Evolutionary conservation across 2,113 vertebrate genomes (phyloP).

Genomic region (Acrocephalus arundinaceus): DNA sequence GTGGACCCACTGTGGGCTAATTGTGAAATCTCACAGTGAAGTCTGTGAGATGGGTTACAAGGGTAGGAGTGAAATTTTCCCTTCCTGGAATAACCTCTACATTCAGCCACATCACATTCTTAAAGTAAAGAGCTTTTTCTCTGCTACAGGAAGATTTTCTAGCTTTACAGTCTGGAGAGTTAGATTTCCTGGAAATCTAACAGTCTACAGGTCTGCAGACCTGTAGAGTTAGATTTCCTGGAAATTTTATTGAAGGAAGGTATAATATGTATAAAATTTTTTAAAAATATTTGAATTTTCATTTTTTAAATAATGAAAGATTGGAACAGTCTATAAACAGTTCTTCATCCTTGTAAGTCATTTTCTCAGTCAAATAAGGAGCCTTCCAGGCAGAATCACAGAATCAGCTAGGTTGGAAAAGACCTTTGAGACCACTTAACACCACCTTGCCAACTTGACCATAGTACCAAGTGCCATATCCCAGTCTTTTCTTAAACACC

Average conservation of each 20-base stretch:
- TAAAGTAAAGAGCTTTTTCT: background rate
- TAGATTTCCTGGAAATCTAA: background rate
- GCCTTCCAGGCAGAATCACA: background rate
- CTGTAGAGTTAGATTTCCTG: background rate
- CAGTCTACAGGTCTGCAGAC: too few relatives aligned
- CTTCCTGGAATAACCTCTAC: background rate
- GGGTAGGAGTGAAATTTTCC: background rate
- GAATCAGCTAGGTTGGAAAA: background rate
- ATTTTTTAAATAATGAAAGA: background rate
- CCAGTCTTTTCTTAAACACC: background rate
- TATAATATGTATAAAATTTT: background rate
- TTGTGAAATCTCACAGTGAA: background rate
- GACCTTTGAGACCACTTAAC: background rate
- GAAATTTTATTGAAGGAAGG: background rate
- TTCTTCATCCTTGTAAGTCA: background rate
- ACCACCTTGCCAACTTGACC: background rate
- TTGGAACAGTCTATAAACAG: background rate
- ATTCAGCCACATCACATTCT: background rate
- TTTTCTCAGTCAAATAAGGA: background rate
- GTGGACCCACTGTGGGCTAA: background rate
- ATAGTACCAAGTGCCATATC: background rate
- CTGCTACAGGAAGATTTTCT: background rate
- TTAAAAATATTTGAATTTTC: background rate
- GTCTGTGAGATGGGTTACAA: background rate
- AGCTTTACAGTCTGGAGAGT: background rate